A percentile compares a stretch with the other conserved stretches of the same genome.
phyloP scores from a whole-genome alignment of 2,797 vertebrate species.

The Mionectes olivaceus region DNA sequence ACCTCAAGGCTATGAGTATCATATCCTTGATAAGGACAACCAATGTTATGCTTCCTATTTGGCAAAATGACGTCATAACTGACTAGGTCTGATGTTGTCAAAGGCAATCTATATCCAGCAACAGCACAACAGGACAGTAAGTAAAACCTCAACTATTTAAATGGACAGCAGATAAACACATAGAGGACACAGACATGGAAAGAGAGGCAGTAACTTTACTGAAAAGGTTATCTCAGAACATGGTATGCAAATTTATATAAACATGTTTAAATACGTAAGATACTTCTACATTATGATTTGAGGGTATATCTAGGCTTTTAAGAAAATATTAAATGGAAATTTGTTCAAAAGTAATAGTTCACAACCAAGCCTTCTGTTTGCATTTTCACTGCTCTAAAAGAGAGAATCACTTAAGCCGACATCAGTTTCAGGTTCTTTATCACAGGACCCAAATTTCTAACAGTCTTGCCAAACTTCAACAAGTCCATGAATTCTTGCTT shows the following conservation, averaged over 20 bases:
- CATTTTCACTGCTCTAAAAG: background rate
- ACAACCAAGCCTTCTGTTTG: background rate
- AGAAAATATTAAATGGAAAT: background rate
- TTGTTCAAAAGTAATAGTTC: background rate
- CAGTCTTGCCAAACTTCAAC: background rate
- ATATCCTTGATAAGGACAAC: background rate
- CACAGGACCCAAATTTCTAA: background rate
- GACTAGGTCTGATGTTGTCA: background rate
- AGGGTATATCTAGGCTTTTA: background rate
- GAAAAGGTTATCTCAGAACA: background rate
- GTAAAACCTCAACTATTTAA: background rate
- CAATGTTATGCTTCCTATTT: background rate
- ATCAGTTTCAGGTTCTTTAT: background rate
- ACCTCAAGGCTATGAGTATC: background rate
- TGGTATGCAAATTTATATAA: background rate
- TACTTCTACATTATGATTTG: background rate
- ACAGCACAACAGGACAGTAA: background rate
- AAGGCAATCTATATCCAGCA: background rate
- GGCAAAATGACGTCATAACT: background rate
- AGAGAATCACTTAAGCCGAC: background rate
- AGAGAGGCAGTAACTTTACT: background rate
- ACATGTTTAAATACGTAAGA: background rate
- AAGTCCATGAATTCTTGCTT: background rate
- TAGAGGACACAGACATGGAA: background rate
- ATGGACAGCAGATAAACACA: background rate